Evolutionary conservation across 2,888 invertebrate genomes (phyloP).

Genomic region (Sialis lutaria): DNA sequence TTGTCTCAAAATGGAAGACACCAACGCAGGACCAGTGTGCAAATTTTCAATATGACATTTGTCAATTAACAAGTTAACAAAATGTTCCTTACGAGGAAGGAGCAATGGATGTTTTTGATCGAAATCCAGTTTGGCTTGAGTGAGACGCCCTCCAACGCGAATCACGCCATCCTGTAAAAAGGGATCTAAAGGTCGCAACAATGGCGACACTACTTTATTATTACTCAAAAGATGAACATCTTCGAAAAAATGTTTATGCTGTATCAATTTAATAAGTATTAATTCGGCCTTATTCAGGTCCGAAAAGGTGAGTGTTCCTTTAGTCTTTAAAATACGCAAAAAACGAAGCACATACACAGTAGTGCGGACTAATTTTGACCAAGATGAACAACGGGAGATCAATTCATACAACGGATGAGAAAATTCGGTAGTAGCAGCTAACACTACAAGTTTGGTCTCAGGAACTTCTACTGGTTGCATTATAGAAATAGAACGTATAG

Average conservation of each 20-base stretch:
- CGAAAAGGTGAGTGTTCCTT: neutral
- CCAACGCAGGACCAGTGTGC: slow-evolving; percentile 9
- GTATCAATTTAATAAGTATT: slow-evolving; percentile 3
- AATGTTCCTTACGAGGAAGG: slow-evolving; percentile 4
- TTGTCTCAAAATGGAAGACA: slow-evolving; percentile 9
- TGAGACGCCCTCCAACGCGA: slow-evolving; percentile 7
- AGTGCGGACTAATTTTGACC: neutral
- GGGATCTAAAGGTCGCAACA: slow-evolving; percentile 5
- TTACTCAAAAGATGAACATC: slow-evolving; percentile 1
- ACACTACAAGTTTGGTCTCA: too few relatives aligned
- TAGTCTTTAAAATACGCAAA: neutral
- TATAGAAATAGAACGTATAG: too few relatives aligned
- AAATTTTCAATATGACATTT: slow-evolving; percentile 8
- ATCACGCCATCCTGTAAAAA: slow-evolving; percentile 7
- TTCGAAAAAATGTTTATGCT: slow-evolving; percentile 2
- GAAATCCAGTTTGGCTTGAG: slow-evolving; percentile 5
- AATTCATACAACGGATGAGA: neutral
- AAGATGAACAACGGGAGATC: neutral
- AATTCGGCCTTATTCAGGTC: slow-evolving; percentile 4
- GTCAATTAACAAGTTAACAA: slow-evolving; percentile 9
- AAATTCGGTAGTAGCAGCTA: too few relatives aligned
- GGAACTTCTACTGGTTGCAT: too few relatives aligned
- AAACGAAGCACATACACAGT: neutral
- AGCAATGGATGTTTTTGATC: slow-evolving; percentile 7
- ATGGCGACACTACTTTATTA: slow-evolving; percentile 4